These are phyloP conservation scores for Achlya flavicornis DNA, from an alignment of 2,888 invertebrate species.

Conservation along the genomic window DNA sequence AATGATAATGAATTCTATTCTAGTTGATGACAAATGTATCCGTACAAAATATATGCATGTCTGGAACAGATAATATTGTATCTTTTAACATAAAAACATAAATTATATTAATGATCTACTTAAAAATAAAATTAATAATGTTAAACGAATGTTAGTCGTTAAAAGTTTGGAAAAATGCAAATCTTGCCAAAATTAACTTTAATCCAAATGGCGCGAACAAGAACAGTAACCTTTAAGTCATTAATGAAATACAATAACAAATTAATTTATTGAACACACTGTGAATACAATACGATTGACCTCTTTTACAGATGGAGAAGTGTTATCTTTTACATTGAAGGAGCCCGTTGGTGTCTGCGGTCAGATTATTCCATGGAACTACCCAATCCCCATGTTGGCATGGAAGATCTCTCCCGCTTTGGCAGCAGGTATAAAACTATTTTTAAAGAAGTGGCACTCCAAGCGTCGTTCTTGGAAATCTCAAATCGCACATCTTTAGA, in stretches of 20 bases:
- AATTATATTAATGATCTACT: no score
- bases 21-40: neutral
- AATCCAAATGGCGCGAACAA: no score
- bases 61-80: neutral
- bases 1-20: neutral
- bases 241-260: no score
- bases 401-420: conserved; percentile 96
- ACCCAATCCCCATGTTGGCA: conserved; percentile 94
- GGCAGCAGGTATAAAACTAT: conserved; percentile 80
- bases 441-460: neutral
- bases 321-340: conserved; percentile 91
- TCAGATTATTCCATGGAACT: conserved; percentile 98
- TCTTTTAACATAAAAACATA: no score
- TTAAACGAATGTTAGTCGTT: no score
- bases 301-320: conserved; percentile 87
- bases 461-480: no score
- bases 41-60: neutral
- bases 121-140: no score
- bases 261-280: neutral
- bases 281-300: neutral
- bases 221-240: no score
- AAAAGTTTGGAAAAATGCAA: no score
- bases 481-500: no score
- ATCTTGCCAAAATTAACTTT: no score
- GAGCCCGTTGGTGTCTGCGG: conserved; percentile 95